Evolutionary conservation across 2,888 invertebrate genomes (phyloP), one percentile per base, ranked within the genome.

Genomic region (Coenonympha glycerion): DNA sequence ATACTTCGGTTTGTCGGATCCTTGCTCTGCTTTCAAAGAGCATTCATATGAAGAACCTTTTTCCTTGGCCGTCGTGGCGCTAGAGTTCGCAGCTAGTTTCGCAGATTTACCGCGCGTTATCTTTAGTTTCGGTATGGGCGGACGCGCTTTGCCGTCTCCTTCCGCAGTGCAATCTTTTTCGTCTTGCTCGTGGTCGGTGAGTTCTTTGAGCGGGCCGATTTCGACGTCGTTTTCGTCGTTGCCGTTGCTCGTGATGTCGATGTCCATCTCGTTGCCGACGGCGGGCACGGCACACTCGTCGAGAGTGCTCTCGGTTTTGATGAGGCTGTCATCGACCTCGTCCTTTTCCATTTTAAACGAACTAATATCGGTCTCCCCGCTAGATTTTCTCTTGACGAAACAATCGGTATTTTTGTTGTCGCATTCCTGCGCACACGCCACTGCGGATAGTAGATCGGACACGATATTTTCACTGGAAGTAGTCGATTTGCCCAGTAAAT

Each of bases 371-470:
- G 68, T 63, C 33, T 82, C 80, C 41, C 70, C 66, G 60, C 74
- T 78, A 28, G 78, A 71, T 61, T 81, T 85, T 56, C 85, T 74
- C 67, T 87, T 87, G 1, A 87, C 85, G 68, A 77, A 85, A 58
- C 74, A 69, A 56, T 86, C 86, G 4, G 76, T 69, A 59, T 58
- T 79, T 68, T 90, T 91, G 56, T 88, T 89, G 55, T 88, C 88
- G 65, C 88, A 89, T 64, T 89, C 90, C 56, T 90, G 88, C n/a
- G 91, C 90, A 57, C 89, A 84, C 18, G 90, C 87, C 19, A 91
- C 88, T 2, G 91, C 90, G 2, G 90, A 89, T 41, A 90, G 76
- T 51, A 92, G 74, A 67, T 92, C 91, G 52, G 89, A 89, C 53
- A 90, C 79, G 51, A 91, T 89, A 19, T 86, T 88, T 62, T 90